Percentiles rank a stretch among this genome's conserved stretches.
phyloP scores from a whole-genome alignment of 37 sponge, comb jelly and placozoan species.

The Ianthella basta region DNA sequence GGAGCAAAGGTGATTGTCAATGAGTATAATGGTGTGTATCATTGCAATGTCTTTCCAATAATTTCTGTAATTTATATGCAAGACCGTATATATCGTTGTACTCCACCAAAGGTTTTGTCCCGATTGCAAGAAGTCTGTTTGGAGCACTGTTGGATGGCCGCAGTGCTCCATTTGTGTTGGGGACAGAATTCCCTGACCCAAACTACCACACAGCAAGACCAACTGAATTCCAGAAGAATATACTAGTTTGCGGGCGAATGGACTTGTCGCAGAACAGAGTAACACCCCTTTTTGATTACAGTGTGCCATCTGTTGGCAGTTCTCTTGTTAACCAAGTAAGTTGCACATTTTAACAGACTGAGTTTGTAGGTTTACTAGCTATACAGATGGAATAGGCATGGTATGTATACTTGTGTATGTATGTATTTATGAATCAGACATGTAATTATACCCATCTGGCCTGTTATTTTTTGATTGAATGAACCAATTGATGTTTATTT shows the following conservation, averaged over 20 bases:
- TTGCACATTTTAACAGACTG: too few species aligned
- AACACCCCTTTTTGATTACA: conserved; percentile 1
- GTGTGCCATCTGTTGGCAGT: background rate
- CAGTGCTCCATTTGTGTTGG: background rate
- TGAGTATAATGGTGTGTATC: too few species aligned
- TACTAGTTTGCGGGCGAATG: background rate
- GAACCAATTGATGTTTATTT: too few species aligned
- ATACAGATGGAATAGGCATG: too few species aligned
- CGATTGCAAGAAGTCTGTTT: background rate
- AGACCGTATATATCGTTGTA: background rate
- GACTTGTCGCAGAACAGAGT: background rate
- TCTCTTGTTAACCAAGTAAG: too few species aligned
- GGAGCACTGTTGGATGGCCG: background rate
- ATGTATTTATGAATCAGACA: too few species aligned
- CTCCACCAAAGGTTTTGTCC: conserved; percentile 1
- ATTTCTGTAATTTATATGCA: background rate
- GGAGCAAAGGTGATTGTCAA: too few species aligned
- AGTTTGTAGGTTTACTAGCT: too few species aligned
- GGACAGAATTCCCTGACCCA: conserved; percentile 3
- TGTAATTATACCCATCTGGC: too few species aligned
- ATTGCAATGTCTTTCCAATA: background rate
- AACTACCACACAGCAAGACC: background rate
- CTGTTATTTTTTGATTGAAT: too few species aligned
- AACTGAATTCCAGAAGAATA: background rate
- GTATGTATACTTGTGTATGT: too few species aligned